Base-by-base conservation (phyloP, 1,140 invertebrate genomes). In the Drosophila fuyamai region DNA sequence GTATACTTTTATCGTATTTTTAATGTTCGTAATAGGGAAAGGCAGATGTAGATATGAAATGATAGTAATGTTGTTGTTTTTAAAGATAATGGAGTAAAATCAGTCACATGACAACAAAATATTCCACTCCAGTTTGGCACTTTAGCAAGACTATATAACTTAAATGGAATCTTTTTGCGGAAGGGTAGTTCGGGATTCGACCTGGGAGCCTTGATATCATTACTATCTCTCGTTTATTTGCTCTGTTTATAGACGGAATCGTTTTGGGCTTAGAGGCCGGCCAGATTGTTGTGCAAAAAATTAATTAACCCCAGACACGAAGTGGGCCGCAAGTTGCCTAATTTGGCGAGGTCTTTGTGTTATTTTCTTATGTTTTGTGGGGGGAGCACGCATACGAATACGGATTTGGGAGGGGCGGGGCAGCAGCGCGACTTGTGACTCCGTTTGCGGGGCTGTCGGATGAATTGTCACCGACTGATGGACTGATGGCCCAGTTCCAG, bases 241-340 rank as follows among this genome's bases (percentile, higher is more conserved):
- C 46, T 59, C 76, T 79, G 81, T 88, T 88, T 89, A 75, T 67
- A 70, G 50, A 62, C 63, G 73, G 55, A 57, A 67, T 75, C 65
- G 65, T 48, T 56, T 65, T 40, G 66, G 66, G 63, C 63, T 70
- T 60, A 55, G 66, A 76, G 73, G 63, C 74, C 77, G 65, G 71
- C 74, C 71, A 79, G 83, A 76, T 86, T 82, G 81, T 77, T 78
- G 76, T 88, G 79, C 71, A 58, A 76, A 88, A 84, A 85, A 82
- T 83, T 88, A 88, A 88, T 88, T 88, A 88, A 72, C 62, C 73
- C 48, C 62, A 79, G 59, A 60, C 83, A 83, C 79, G 84, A 83
- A 71, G 88, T 57, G 40, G 61, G 36, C 46, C 32, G 38, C 59
- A 56, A 56, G 59, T 76, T 76, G 60, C 73, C 73, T 76, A 76